Conservation (phyloP, 1,140 invertebrate species). For the Drosophila nigrodunni region DNA sequence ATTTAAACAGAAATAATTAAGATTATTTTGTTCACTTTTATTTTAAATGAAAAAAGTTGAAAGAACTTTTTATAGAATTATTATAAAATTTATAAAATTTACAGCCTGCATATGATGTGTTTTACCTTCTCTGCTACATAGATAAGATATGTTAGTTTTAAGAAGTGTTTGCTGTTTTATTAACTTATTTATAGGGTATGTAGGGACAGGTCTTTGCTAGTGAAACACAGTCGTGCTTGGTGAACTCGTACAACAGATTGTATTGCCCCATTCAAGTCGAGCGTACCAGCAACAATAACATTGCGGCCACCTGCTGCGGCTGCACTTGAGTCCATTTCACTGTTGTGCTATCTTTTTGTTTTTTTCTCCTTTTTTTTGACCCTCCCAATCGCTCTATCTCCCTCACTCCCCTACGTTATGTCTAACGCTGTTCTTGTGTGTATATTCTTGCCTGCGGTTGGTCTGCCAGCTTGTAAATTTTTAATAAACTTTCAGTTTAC, state of each 20-base stretch:
- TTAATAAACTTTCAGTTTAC: conserved; percentile 71
- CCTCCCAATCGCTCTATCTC: not conserved
- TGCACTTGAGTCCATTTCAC: conserved; percentile 78
- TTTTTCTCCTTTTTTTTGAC: conserved; percentile 25
- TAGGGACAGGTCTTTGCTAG: not conserved
- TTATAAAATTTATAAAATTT: too few species aligned
- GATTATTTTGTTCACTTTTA: too few species aligned
- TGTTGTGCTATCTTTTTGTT: conserved; percentile 60
- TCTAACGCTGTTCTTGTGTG: conserved; percentile 23
- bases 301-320: conserved; percentile 77
- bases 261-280: not conserved
- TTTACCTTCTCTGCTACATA: too few species aligned
- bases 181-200: conserved; percentile 2
- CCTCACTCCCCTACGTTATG: conserved; percentile 1
- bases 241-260: conserved; percentile 8
- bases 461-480: conserved; percentile 67
- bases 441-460: conserved; percentile 36
- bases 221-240: not conserved
- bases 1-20: too few species aligned
- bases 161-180: too few species aligned
- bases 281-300: conserved; percentile 53
- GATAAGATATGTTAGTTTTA: too few species aligned
- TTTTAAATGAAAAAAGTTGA: too few species aligned
- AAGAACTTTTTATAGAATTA: too few species aligned
- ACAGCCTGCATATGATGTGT: too few species aligned